Conservation (phyloP, 2,888 invertebrate genomes). For the Deroplatys truncata region DNA sequence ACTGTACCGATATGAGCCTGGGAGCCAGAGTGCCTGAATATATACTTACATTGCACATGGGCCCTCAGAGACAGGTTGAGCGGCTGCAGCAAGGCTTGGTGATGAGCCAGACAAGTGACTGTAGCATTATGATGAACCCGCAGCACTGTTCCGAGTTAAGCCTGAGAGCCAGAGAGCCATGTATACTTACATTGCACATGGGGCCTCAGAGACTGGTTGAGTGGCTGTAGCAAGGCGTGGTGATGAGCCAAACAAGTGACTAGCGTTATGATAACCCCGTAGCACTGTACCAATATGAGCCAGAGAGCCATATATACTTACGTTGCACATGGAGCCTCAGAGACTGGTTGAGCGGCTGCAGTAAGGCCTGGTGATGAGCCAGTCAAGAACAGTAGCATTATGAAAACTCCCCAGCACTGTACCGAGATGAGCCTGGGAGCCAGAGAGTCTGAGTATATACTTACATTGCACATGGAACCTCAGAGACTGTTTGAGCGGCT, state of each 20-base stretch:
- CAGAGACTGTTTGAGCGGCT: constrained; percentile 55
- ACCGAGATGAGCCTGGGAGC: constrained; percentile 15
- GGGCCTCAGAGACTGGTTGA: constrained; percentile 57
- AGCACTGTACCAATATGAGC: constrained; percentile 29
- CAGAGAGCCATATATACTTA: constrained; percentile 46
- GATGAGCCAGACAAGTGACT: constrained; percentile 57
- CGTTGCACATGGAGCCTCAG: constrained; percentile 63
- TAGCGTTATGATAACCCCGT: constrained; percentile 27
- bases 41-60: constrained; percentile 64
- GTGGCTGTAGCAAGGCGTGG: constrained; percentile 48
- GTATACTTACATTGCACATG: constrained; percentile 63
- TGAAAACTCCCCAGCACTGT: constrained; percentile 80
- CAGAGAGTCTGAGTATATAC: constrained; percentile 39
- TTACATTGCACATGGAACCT: constrained; percentile 65
- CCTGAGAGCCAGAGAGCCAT: too few relatives aligned
- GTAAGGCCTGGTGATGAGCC: constrained; percentile 61
- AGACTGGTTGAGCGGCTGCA: too few relatives aligned
- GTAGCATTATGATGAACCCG: constrained; percentile 38
- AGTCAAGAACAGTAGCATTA: constrained; percentile 72
- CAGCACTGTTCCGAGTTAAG: constrained; percentile 47
- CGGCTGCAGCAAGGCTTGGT: constrained; percentile 40
- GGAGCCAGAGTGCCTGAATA: too few relatives aligned
- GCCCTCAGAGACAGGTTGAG: constrained; percentile 49
- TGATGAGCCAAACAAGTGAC: constrained; percentile 70
- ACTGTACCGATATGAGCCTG: constrained; percentile 50